phyloP scores from a whole-genome alignment of 2,113 vertebrate genomes.

The Psammodynastes pulverulentus region DNA sequence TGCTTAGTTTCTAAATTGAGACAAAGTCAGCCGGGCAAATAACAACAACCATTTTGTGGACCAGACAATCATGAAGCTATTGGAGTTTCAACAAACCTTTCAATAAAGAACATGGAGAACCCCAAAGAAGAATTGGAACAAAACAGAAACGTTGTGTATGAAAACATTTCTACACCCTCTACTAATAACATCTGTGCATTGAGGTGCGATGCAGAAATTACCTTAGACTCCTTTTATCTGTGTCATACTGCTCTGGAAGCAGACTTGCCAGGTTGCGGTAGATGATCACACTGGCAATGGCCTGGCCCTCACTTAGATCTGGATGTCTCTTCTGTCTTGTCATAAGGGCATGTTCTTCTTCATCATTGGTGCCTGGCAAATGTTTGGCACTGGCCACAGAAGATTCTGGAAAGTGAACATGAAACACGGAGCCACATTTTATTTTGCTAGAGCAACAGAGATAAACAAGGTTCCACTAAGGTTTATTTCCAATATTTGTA shows the following conservation, averaged over 20 bases:
- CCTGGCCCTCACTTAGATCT: conserved; percentile 74
- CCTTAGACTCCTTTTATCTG: conserved; percentile 91
- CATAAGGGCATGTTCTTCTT: conserved; percentile 61
- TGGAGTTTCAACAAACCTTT: neutral
- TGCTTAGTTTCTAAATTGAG: neutral
- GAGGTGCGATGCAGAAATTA: conserved; percentile 28
- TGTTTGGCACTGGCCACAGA: conserved; percentile 20
- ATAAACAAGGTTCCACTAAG: neutral
- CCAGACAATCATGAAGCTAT: neutral
- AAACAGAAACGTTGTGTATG: neutral
- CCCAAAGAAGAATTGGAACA: neutral
- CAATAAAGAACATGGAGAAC: neutral
- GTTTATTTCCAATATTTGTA: neutral
- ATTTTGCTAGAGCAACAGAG: neutral
- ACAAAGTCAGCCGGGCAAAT: neutral
- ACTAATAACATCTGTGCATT: neutral
- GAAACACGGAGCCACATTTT: neutral
- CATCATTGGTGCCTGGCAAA: neutral
- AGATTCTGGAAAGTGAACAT: neutral
- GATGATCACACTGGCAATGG: conserved; percentile 89
- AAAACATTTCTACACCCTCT: neutral
- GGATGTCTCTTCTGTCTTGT: conserved; percentile 78
- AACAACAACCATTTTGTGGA: neutral
- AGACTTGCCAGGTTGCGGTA: conserved; percentile 87
- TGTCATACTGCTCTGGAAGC: conserved; percentile 86